Percentiles rank a stretch among this genome's conserved stretches.
Evolutionary conservation across 2,888 invertebrate species (phyloP).

Genomic region (Polydrusus cervinus): DNA sequence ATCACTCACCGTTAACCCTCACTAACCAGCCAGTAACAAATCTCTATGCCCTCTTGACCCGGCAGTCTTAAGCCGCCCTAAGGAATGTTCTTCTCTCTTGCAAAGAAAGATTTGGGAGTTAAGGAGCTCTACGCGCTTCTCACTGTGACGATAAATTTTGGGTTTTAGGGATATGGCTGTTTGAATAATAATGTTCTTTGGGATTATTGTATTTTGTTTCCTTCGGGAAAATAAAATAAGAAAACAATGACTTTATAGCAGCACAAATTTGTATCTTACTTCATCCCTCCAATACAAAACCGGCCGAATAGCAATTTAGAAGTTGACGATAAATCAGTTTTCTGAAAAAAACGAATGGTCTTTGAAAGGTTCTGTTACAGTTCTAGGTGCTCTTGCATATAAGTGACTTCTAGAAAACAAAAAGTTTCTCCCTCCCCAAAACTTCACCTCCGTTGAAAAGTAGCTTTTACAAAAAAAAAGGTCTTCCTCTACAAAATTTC

Average conservation of each 20-base stretch:
- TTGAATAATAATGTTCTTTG: constrained; percentile 6
- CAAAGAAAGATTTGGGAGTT: neutral
- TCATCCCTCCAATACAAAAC: too few relatives aligned
- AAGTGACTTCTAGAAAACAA: too few relatives aligned
- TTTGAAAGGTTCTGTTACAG: too few relatives aligned
- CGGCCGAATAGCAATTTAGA: too few relatives aligned
- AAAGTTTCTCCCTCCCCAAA: too few relatives aligned
- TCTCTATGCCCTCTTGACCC: neutral
- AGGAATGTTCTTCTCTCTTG: constrained; percentile 10
- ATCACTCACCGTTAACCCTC: neutral
- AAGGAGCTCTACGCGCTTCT: neutral
- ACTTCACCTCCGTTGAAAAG: too few relatives aligned
- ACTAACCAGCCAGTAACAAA: neutral
- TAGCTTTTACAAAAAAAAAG: too few relatives aligned
- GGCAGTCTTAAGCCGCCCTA: neutral
- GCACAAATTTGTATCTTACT: neutral
- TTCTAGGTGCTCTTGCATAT: too few relatives aligned
- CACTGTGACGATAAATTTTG: constrained; percentile 11
- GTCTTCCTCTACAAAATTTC: too few relatives aligned
- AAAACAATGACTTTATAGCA: neutral
- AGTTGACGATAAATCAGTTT: too few relatives aligned
- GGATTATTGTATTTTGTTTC: too few relatives aligned
- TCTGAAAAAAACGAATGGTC: too few relatives aligned
- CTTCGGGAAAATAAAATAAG: neutral
- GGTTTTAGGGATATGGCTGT: neutral